A percentile compares a stretch with the other conserved stretches of the same genome.
Conservation (phyloP, 2,113 vertebrate species). For the Calypte anna region DNA sequence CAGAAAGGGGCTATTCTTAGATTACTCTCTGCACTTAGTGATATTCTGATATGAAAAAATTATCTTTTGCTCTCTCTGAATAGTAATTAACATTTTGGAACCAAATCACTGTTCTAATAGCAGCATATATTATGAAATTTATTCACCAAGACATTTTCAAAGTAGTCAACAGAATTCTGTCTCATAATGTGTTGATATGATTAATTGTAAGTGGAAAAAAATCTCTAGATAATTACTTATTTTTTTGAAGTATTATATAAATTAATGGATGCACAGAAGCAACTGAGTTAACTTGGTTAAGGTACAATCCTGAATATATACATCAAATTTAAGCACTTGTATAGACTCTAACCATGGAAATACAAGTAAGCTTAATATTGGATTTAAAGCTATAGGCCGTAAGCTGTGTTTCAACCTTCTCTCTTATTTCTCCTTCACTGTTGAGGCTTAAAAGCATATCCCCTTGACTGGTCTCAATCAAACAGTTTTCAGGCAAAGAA, state of each 20-base stretch:
- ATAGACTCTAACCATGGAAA: background rate
- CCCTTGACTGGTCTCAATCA: background rate
- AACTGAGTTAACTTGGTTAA: background rate
- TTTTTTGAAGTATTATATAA: background rate
- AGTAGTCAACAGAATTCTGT: background rate
- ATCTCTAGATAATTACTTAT: background rate
- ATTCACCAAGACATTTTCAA: background rate
- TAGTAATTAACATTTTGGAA: conserved; percentile 15
- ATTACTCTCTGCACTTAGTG: background rate
- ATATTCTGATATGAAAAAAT: background rate
- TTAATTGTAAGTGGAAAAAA: background rate
- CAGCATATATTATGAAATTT: background rate
- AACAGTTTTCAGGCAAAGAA: background rate
- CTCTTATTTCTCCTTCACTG: background rate
- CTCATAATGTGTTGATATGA: background rate
- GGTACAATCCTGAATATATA: background rate
- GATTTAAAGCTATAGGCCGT: background rate
- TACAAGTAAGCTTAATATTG: background rate
- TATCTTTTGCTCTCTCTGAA: background rate
- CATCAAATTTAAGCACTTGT: background rate
- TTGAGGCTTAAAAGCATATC: background rate
- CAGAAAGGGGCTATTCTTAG: background rate
- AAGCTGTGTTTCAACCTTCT: background rate
- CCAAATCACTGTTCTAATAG: background rate
- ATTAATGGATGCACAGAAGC: background rate